These are phyloP conservation scores for Prolemur simus DNA, from an alignment of 2,113 vertebrate species.

Conservation along the genomic window DNA sequence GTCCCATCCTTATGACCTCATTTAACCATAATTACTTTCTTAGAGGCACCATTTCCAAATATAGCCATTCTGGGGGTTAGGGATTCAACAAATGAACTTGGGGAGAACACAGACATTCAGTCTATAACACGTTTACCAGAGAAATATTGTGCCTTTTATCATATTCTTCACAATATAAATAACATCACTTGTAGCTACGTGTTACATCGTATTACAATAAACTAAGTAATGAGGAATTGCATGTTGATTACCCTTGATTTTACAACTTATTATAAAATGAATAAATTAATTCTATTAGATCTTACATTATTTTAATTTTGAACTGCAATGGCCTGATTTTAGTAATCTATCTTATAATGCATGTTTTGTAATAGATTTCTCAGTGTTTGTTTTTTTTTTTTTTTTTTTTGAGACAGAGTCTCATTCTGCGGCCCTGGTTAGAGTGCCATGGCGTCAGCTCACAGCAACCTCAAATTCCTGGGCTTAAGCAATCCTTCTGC, in stretches of 20 bases:
- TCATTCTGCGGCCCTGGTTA: too few relatives aligned
- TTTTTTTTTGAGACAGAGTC: too few relatives aligned
- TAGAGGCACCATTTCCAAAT: neutral
- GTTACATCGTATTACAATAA: neutral
- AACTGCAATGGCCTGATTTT: slow-evolving; percentile 18
- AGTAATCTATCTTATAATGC: neutral
- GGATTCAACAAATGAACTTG: neutral
- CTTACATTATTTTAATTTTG: slow-evolving; percentile 25
- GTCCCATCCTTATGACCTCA: neutral
- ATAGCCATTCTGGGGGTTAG: neutral
- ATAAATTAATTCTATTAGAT: neutral
- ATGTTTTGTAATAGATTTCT: slow-evolving; percentile 38
- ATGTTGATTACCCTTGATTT: slow-evolving; percentile 3
- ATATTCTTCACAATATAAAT: neutral
- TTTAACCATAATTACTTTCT: neutral
- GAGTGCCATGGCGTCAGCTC: too few relatives aligned
- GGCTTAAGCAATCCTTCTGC: too few relatives aligned
- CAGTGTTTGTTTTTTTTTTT: neutral
- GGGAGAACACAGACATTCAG: neutral
- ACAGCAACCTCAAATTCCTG: too few relatives aligned
- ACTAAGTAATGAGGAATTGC: neutral
- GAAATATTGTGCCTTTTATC: neutral
- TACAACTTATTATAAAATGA: slow-evolving; percentile 2
- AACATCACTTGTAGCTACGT: neutral
- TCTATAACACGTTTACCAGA: neutral